Evolutionary conservation across 2,797 vertebrate genomes (phyloP).

Genomic region (Pogonophryne albipinna): DNA sequence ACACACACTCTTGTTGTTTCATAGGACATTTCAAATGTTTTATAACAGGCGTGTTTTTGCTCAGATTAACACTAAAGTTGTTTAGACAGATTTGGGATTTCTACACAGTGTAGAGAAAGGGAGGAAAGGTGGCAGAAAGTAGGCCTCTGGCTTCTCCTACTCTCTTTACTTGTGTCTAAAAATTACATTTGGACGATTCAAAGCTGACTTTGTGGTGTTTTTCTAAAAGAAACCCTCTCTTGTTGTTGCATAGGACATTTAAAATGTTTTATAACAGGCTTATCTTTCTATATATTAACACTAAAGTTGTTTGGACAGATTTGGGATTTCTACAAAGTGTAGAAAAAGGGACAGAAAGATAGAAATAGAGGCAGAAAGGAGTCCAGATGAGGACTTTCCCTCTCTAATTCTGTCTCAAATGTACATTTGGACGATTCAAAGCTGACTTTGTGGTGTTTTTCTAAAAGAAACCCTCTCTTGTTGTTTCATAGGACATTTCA

Average conservation of each 20-base stretch:
- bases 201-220: not conserved
- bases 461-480: no score
- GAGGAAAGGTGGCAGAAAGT: not conserved
- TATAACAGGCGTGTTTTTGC: not conserved
- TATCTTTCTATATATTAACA: not conserved
- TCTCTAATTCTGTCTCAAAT: no score
- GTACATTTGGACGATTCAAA: no score
- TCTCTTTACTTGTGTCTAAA: constrained; percentile 26
- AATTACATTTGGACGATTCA: constrained; percentile 17
- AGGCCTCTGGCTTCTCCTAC: constrained; percentile 18
- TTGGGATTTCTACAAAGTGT: no score
- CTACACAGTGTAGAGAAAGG: not conserved
- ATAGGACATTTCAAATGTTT: no score
- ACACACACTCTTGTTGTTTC: not conserved
- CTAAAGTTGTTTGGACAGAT: not conserved
- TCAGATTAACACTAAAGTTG: not conserved
- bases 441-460: no score
- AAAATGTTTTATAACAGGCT: no score
- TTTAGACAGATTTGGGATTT: no score
- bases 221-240: not conserved
- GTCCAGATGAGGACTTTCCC: no score
- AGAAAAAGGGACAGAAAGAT: no score
- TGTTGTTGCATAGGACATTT: not conserved
- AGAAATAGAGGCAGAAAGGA: no score
- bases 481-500: no score